These are phyloP conservation scores for Calephelis virginiensis DNA, from an alignment of 1,140 invertebrate genomes.

Conservation along the genomic window DNA sequence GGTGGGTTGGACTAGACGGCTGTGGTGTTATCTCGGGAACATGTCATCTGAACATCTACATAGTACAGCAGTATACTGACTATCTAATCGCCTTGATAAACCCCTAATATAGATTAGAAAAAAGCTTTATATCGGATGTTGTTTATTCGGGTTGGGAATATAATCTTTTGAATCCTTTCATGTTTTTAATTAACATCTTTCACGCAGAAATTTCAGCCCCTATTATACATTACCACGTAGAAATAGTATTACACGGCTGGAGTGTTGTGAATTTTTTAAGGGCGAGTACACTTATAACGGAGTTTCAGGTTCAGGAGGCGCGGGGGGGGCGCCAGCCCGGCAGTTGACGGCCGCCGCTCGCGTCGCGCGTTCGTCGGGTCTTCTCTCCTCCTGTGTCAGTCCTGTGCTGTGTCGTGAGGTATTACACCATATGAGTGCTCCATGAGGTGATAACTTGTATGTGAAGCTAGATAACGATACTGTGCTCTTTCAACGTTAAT, in stretches of 20 bases:
- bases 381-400: not conserved
- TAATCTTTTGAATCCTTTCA: no score
- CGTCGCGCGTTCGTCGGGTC: conserved; percentile 2
- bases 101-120: no score
- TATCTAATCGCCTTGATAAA: no score
- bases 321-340: not conserved
- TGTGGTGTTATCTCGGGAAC: no score
- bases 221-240: not conserved
- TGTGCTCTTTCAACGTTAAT: not conserved
- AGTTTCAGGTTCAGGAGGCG: conserved; percentile 7
- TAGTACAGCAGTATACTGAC: no score
- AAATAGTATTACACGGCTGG: not conserved
- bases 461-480: not conserved
- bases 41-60: no score
- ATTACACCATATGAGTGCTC: conserved; percentile 1
- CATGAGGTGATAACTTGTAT: conserved; percentile 5
- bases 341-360: conserved; percentile 10
- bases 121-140: no score
- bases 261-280: conserved; percentile 5
- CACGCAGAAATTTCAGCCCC: conserved; percentile 4
- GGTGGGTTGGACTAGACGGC: no score
- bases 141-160: no score
- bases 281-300: conserved; percentile 9
- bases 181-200: not conserved
- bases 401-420: conserved; percentile 4